Evolutionary conservation across 1,140 invertebrate genomes (phyloP).

Genomic region (Brachionus rotundiformis): DNA sequence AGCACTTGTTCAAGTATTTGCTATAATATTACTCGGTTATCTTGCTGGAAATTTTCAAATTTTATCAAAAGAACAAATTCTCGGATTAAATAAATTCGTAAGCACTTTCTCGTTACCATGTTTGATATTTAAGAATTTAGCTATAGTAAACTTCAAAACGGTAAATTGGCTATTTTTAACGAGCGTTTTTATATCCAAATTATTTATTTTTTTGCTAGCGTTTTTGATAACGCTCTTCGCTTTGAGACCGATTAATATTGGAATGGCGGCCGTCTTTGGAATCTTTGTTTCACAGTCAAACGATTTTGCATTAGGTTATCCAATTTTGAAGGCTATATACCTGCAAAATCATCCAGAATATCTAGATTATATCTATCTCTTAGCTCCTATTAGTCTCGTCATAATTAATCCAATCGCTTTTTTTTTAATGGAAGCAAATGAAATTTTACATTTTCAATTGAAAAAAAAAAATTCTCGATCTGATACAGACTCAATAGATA

Average conservation of each 20-base stretch:
- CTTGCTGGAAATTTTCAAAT: constrained; percentile 80
- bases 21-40: constrained; percentile 85
- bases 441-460: constrained; percentile 62
- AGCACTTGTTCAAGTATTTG: constrained; percentile 85
- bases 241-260: constrained; percentile 76
- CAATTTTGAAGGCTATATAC: constrained; percentile 73
- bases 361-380: constrained; percentile 83
- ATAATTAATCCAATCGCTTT: constrained; percentile 90
- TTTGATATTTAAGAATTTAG: constrained; percentile 85
- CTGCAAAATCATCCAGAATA: constrained; percentile 79
- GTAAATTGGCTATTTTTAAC: constrained; percentile 86
- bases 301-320: constrained; percentile 94
- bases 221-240: constrained; percentile 76
- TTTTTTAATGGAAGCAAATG: constrained; percentile 82
- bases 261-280: constrained; percentile 82
- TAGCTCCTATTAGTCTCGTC: constrained; percentile 87
- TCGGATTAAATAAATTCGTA: constrained; percentile 87
- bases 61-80: constrained; percentile 80
- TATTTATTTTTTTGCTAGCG: constrained; percentile 80
- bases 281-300: constrained; percentile 96
- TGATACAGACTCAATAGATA: neutral
- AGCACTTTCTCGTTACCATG: constrained; percentile 88
- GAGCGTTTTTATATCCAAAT: constrained; percentile 81
- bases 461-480: constrained; percentile 53
- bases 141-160: constrained; percentile 75